phyloP scores from a whole-genome alignment of 2,113 vertebrate genomes.

The Psilopogon haemacephalus region DNA sequence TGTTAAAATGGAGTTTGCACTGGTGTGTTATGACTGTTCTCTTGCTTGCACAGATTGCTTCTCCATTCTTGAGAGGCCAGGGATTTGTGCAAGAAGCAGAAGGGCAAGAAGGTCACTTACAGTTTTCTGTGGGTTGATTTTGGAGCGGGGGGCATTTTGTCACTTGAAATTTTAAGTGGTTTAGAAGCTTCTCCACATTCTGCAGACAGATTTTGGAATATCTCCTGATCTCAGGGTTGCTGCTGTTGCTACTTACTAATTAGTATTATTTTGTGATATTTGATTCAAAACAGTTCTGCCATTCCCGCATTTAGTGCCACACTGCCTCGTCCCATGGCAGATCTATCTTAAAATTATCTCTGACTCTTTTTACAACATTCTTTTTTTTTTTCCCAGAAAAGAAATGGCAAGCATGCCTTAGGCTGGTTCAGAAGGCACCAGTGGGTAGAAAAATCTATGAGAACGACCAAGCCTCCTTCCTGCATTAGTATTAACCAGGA shows the following conservation, averaged over 20 bases:
- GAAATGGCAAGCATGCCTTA: not conserved
- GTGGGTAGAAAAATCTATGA: slow-evolving; percentile 51
- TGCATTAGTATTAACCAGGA: slow-evolving; percentile 57
- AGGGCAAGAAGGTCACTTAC: not conserved
- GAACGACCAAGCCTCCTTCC: slow-evolving; percentile 49
- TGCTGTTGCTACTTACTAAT: not conserved
- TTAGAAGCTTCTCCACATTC: not conserved
- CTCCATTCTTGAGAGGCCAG: not conserved
- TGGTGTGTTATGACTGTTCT: not conserved
- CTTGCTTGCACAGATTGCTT: not conserved
- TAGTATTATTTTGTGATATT: not conserved
- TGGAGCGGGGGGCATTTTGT: not conserved
- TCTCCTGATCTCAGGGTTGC: not conserved
- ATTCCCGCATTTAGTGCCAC: not conserved
- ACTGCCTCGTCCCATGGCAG: not conserved
- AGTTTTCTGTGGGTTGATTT: not conserved
- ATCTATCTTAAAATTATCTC: not conserved
- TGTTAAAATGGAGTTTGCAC: not conserved
- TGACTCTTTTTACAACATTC: not conserved
- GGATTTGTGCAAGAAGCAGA: not conserved
- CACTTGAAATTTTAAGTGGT: not conserved
- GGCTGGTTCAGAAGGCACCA: slow-evolving; percentile 31
- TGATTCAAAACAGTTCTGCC: not conserved
- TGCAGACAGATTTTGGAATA: not conserved
- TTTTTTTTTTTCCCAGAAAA: not conserved